phyloP scores from a whole-genome alignment of 1,140 invertebrate species.

The Harpegnathos saltator region DNA sequence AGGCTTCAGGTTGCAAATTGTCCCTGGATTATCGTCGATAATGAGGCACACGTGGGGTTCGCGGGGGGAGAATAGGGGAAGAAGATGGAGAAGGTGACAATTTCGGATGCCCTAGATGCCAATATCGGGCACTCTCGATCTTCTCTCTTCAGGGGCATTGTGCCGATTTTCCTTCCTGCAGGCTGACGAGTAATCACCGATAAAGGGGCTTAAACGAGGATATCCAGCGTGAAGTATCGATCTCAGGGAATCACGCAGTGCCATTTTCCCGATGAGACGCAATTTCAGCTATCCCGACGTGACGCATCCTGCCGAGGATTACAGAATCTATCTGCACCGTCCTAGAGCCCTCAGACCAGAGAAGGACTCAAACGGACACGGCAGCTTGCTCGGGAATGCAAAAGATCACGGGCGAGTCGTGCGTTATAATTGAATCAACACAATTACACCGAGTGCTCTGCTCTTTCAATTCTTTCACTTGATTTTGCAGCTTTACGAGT shows the following conservation, averaged over 20 bases:
- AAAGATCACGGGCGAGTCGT: background rate
- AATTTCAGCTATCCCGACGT: slow-evolving; percentile 47
- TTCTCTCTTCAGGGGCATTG: background rate
- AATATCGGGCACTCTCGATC: slow-evolving; percentile 22
- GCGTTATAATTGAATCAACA: no score
- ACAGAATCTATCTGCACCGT: slow-evolving; percentile 16
- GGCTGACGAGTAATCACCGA: slow-evolving; percentile 60
- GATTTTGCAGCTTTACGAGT: no score
- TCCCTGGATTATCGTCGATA: no score
- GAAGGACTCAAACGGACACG: slow-evolving; percentile 7
- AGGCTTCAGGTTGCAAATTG: no score
- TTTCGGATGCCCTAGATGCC: slow-evolving; percentile 7
- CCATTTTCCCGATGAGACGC: slow-evolving; percentile 38
- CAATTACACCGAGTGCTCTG: no score
- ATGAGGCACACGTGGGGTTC: slow-evolving; percentile 21
- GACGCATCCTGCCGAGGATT: slow-evolving; percentile 24
- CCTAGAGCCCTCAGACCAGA: slow-evolving; percentile 10
- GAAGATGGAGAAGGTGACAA: slow-evolving; percentile 18
- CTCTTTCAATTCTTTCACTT: no score
- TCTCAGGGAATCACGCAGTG: slow-evolving; percentile 59
- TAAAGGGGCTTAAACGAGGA: slow-evolving; percentile 63
- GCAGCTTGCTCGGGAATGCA: background rate
- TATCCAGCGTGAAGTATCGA: slow-evolving; percentile 62
- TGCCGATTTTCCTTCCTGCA: slow-evolving; percentile 36
- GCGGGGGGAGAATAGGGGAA: background rate